Evolutionary conservation across 2,888 invertebrate species (phyloP), one percentile per base, ranked within the genome.

Genomic region (Elegia similella): DNA sequence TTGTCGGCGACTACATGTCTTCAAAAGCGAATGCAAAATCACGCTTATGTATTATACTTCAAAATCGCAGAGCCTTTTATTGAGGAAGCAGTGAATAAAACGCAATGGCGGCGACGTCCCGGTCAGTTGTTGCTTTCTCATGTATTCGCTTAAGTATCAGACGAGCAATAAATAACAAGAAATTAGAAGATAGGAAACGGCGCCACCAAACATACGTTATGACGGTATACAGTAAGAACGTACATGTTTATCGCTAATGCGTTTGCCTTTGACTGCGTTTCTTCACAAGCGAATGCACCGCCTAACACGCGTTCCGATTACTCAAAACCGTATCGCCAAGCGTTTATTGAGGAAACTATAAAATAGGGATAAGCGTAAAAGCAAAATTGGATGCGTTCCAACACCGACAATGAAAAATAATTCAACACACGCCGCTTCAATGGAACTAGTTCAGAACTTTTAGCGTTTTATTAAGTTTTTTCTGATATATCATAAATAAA

Each of bases 321-420:
- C 65, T 66, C 68, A 60, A 71, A 74, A 73, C 72, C 74, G 78
- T 76, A 80, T 80, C 84, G 82, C 80, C 83, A 80, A 82, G 78
- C 78, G 77, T 80, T 88, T 85, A 84, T 86, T 78, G 83, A 88
- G 88, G 87, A 88, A 90, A 86, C 87, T 78, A 86, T 89, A 88
- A 90, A 84, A 85, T 78, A 68, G 76, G 84, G 83, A 84, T 88
- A 86, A 89, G 87, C 88, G 82, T 90, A 88, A 90, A 90, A 87
- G 85, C 84, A 67, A 76, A 79, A 78, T 88, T 90, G 90, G 89
- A 75, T 67, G 70, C 59, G 59, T 62, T 88, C 90, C 90, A 90
- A 81, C 67, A 62, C 77, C 80, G 78, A 83, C 86, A 87, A 85
- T 86, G 87, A 87, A 86, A 85, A 84, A 86, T 88, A 85, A 87